Evolutionary conservation across 1,140 invertebrate genomes (phyloP).

Genomic region (Rhopalosiphum maidis): DNA sequence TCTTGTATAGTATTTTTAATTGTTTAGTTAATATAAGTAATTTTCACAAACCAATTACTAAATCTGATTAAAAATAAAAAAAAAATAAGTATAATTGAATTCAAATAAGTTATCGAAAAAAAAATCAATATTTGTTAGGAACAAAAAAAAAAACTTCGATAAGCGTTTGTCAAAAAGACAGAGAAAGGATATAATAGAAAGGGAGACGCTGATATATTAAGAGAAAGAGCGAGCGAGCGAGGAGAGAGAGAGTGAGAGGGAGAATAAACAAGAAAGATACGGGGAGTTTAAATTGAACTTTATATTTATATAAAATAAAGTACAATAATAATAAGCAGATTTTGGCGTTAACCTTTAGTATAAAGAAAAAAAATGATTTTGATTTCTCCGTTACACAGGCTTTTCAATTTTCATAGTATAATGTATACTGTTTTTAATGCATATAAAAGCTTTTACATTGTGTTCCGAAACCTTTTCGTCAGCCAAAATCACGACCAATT

Average conservation of each 20-base stretch:
- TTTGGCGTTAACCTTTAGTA: not conserved
- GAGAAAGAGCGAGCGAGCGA: not conserved
- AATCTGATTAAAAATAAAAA: not conserved
- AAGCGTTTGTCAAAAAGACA: not conserved
- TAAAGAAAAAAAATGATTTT: slow-evolving; percentile 11
- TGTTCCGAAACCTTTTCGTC: not conserved
- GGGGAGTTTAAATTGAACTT: not conserved
- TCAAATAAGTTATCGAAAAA: not conserved
- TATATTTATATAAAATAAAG: not conserved
- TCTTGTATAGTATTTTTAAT: not conserved
- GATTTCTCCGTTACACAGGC: not conserved
- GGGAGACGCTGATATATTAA: not conserved
- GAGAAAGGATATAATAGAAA: not conserved
- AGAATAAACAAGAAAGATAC: not conserved
- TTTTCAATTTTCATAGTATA: not conserved
- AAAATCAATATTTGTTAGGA: not conserved
- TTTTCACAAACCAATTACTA: not conserved
- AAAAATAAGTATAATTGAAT: not conserved
- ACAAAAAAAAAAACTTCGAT: not conserved
- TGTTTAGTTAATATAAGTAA: not conserved
- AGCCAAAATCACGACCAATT: not conserved
- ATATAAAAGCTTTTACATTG: not conserved
- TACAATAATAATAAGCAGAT: slow-evolving; percentile 1
- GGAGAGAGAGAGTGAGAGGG: too few species aligned
- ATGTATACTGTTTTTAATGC: not conserved